Base-by-base conservation (phyloP, 2,797 vertebrate species). In the Trichosurus vulpecula region DNA sequence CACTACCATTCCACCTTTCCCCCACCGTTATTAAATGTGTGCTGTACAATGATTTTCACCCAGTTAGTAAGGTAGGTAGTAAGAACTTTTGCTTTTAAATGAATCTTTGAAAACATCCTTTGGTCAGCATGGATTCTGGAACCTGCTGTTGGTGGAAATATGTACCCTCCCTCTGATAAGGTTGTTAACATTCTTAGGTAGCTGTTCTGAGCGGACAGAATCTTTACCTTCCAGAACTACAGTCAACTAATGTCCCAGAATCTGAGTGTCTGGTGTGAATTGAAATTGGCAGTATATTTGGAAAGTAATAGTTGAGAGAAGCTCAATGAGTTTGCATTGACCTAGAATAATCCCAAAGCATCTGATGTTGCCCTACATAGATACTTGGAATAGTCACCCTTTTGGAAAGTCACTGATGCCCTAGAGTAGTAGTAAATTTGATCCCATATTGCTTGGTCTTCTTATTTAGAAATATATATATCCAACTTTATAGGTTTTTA, bases 401-500 rank as follows among this genome's bases (percentile, higher is more conserved):
- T 90, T 52, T 90, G 89, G 89, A 11, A 90, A 51, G 29, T 90
- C 52, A 90, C 51, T 90, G 52, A 31, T 52, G 51, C 10, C 89
- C 89, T 52, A 51, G 89, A 52, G 10, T 31, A 31, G 89, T 90
- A 53, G 31, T 47, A 47, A 1, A 87, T 41, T 87, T 87, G 10
- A 87, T 51, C 19, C 74, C 10, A 51, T 27, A 27, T 27, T 29
- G 25, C 12, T 87, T 87, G 74, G 41, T 87, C 41, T 81, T 25
- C n/a, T 87, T 87, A 6, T 91, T 94, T 55, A 96, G 2, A 5
- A 4, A 29, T 10, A 11, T 2, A 0, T 52, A n/a, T 31, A 4
- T 41, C n/a, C 3, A 90, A 6, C 27, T 93, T 41, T 31, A 0
- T 95, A 99, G 99, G 98, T 99, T 99, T 99, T 98, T 99, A 54